These are phyloP conservation scores for Cygnus atratus DNA, from an alignment of 2,113 vertebrate genomes.

Conservation along the genomic window DNA sequence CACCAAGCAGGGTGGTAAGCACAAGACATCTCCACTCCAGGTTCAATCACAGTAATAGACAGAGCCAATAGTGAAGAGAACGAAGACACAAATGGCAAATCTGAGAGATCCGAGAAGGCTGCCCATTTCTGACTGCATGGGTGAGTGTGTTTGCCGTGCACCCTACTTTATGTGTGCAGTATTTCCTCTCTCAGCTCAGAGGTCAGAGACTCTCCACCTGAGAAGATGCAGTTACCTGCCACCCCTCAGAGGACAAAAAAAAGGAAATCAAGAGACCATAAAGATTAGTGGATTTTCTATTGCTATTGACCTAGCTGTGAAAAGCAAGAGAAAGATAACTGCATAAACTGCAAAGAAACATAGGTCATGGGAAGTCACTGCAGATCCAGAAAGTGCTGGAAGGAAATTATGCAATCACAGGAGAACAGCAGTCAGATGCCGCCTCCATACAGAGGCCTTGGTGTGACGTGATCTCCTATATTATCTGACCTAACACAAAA, in stretches of 20 bases:
- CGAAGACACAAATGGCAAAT: background rate
- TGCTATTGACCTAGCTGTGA: background rate
- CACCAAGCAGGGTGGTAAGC: background rate
- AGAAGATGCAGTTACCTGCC: background rate
- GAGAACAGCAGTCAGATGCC: background rate
- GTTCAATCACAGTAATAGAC: background rate
- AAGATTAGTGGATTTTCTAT: background rate
- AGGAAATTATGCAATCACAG: background rate
- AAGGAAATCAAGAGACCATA: background rate
- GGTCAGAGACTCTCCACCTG: background rate
- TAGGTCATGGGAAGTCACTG: background rate
- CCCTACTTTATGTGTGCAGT: background rate
- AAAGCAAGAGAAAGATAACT: background rate
- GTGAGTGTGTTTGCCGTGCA: background rate
- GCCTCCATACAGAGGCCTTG: background rate
- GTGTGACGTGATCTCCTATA: background rate
- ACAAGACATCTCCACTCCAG: background rate
- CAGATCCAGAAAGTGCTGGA: background rate
- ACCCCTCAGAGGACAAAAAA: background rate
- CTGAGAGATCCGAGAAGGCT: background rate
- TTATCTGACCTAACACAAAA: background rate
- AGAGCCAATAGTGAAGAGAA: background rate
- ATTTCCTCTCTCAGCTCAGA: background rate
- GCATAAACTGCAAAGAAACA: background rate
- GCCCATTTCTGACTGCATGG: background rate